These are phyloP conservation scores for Teleopsis dalmanni DNA, from an alignment of 1,140 invertebrate genomes.

Conservation along the genomic window DNA sequence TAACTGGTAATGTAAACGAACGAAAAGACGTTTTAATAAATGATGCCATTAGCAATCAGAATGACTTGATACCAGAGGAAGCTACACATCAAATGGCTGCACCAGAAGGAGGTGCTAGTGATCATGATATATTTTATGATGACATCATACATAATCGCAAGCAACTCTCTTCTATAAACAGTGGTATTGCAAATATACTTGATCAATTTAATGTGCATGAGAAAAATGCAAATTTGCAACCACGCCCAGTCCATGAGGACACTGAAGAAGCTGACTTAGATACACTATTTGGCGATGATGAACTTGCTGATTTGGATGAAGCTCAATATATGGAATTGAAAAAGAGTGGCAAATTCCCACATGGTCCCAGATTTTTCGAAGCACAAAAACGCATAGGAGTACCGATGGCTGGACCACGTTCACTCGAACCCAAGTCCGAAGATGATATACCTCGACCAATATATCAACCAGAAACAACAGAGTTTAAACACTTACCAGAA, in stretches of 20 bases:
- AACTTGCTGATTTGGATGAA: conserved; percentile 32
- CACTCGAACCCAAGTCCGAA: conserved; percentile 36
- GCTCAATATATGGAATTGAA: conserved; percentile 38
- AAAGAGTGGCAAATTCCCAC: conserved; percentile 66
- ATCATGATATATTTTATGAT: conserved; percentile 53
- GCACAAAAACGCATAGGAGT: conserved; percentile 44
- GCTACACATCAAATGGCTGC: conserved; percentile 1
- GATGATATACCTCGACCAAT: conserved; percentile 26
- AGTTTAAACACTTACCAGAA: conserved; percentile 21
- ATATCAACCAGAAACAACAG: conserved; percentile 33
- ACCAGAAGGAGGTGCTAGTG: conserved; percentile 11
- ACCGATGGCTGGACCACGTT: conserved; percentile 52
- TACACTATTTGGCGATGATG: conserved; percentile 34
- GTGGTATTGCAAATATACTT: conserved; percentile 20
- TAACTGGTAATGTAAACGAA: conserved; percentile 48
- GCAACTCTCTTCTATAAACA: conserved; percentile 22
- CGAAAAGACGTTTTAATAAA: conserved; percentile 33
- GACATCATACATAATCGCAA: conserved; percentile 52
- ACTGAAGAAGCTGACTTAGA: conserved; percentile 36
- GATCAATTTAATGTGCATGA: conserved; percentile 25
- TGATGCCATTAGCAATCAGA: conserved; percentile 20
- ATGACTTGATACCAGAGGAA: conserved; percentile 21
- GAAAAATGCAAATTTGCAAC: conserved; percentile 32
- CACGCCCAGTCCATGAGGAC: conserved; percentile 38
- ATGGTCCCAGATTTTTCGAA: conserved; percentile 67